These are phyloP conservation scores for Hydraecia micacea DNA, from an alignment of 2,888 invertebrate species.

Conservation along the genomic window DNA sequence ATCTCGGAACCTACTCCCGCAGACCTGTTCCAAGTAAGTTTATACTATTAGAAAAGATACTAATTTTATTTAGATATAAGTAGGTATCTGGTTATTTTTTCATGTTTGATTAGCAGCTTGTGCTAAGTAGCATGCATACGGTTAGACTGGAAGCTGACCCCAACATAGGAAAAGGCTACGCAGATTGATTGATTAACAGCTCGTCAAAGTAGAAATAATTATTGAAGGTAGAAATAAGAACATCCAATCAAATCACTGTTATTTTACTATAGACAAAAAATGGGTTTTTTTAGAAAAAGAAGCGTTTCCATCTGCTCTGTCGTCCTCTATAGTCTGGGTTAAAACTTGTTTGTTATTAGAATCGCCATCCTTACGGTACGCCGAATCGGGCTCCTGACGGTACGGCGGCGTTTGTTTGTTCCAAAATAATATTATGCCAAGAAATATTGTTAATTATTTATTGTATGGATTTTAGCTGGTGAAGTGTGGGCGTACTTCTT, in stretches of 20 bases:
- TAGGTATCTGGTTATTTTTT: background rate
- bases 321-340: too few relatives aligned
- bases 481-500: background rate
- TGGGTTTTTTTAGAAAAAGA: background rate
- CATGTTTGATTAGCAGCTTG: background rate
- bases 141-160: background rate
- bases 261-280: background rate
- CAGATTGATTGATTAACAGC: background rate
- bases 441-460: slow-evolving; percentile 8
- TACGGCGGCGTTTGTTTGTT: slow-evolving; percentile 3
- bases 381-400: too few relatives aligned
- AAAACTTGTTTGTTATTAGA: slow-evolving; percentile 3
- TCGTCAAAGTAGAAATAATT: background rate
- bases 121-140: background rate
- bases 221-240: background rate
- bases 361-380: background rate
- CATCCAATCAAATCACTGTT: background rate
- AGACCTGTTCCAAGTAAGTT: slow-evolving; percentile 83
- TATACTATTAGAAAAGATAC: background rate
- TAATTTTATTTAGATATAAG: background rate
- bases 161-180: background rate
- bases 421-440: background rate
- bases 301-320: background rate
- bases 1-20: slow-evolving; percentile 87
- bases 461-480: background rate